Conservation (phyloP, 64 coral and sea anemone species). For the Porites lutea region DNA sequence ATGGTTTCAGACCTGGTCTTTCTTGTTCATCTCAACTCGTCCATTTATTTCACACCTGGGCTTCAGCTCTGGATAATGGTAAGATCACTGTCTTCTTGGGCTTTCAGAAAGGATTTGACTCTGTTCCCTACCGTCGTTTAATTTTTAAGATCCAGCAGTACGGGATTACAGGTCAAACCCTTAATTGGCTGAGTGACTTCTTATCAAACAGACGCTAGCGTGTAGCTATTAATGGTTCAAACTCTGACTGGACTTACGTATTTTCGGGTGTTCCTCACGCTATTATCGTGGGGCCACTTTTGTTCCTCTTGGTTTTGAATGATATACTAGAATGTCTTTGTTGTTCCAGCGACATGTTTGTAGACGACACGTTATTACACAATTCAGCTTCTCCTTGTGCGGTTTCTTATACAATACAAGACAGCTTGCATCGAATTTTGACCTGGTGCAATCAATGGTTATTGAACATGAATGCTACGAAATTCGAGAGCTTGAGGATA, state of each 20-base stretch:
- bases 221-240: neutral
- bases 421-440: too few species aligned
- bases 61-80: slow-evolving; percentile 17
- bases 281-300: slow-evolving; percentile 1
- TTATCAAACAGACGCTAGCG: neutral
- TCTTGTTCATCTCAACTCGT: slow-evolving; percentile 5
- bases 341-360: slow-evolving; percentile 16
- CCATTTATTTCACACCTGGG: slow-evolving; percentile 16
- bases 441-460: too few species aligned
- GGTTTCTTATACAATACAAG: too few species aligned
- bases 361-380: neutral
- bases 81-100: slow-evolving; percentile 5
- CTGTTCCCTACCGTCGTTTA: neutral
- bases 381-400: neutral
- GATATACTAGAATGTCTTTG: neutral
- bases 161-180: neutral
- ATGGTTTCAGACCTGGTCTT: neutral
- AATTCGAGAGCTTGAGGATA: neutral
- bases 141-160: neutral
- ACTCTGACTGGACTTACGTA: slow-evolving; percentile 10
- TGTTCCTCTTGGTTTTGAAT: neutral
- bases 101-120: slow-evolving; percentile 18
- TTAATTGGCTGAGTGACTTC: slow-evolving; percentile 17
- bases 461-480: neutral
- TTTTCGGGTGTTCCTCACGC: slow-evolving; percentile 12